Conservation (phyloP, 2,888 invertebrate genomes). For the Julus scanicus region DNA sequence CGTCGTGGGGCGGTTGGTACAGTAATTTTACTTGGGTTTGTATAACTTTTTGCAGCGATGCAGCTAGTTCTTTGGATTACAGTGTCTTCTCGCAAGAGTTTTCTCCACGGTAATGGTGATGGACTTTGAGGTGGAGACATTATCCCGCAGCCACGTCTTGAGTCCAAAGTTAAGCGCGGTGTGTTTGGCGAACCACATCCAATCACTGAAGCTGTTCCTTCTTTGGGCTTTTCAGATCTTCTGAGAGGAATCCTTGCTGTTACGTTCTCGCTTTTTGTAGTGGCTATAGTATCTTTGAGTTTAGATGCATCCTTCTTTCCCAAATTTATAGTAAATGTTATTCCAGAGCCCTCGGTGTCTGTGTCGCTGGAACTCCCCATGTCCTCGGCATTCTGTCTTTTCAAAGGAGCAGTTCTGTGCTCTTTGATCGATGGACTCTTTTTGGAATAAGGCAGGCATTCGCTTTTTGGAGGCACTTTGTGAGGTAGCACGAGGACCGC, state of each 20-base stretch:
- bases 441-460: slow-evolving; percentile 13
- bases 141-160: background rate
- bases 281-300: background rate
- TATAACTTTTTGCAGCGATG: background rate
- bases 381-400: slow-evolving; percentile 54
- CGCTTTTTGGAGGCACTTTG: background rate
- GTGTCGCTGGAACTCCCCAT: slow-evolving; percentile 51
- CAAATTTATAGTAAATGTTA: slow-evolving; percentile 52
- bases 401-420: background rate
- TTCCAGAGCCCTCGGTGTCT: slow-evolving; percentile 52
- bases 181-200: background rate
- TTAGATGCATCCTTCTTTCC: slow-evolving; percentile 16
- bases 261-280: background rate
- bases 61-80: background rate
- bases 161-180: background rate
- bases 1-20: background rate
- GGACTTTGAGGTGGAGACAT: slow-evolving; percentile 38
- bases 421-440: slow-evolving; percentile 18
- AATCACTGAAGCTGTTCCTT: background rate
- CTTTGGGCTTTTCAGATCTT: background rate
- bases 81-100: background rate
- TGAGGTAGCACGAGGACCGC: slow-evolving; percentile 3
- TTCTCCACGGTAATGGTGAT: slow-evolving; percentile 36
- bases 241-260: slow-evolving; percentile 34
- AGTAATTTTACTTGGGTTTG: background rate